Evolutionary conservation across 2,113 vertebrate species (phyloP).

Genomic region (Eonycteris spelaea): DNA sequence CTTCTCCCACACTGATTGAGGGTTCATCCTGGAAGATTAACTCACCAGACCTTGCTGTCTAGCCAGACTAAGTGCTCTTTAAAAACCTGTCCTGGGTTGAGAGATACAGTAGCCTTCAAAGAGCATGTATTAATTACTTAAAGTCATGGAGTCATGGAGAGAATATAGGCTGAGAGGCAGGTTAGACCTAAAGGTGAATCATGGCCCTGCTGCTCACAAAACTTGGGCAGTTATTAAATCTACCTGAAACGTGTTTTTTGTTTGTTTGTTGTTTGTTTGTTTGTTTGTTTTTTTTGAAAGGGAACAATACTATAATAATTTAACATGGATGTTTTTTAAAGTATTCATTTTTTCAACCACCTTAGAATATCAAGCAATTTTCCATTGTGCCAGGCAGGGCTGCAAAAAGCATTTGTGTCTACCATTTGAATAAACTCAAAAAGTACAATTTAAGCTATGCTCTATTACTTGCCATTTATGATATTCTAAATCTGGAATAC

Average conservation of each 20-base stretch:
- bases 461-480: neutral
- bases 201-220: neutral
- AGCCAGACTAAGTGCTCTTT: neutral
- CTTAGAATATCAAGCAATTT: neutral
- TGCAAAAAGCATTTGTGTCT: neutral
- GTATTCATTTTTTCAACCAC: neutral
- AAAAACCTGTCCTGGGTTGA: neutral
- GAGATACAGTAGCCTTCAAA: neutral
- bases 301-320: neutral
- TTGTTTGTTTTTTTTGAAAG: neutral
- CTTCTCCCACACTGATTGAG: neutral
- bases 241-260: neutral
- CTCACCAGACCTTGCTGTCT: neutral
- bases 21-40: neutral
- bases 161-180: neutral
- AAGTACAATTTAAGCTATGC: neutral
- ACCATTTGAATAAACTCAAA: neutral
- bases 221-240: neutral
- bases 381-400: neutral
- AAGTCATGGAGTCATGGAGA: neutral
- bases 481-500: neutral
- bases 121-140: neutral
- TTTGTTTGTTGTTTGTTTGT: too few relatives aligned
- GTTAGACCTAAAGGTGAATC: neutral
- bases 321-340: neutral